phyloP scores from a whole-genome alignment of 2,888 invertebrate genomes.

The Orchesella flavescens region DNA sequence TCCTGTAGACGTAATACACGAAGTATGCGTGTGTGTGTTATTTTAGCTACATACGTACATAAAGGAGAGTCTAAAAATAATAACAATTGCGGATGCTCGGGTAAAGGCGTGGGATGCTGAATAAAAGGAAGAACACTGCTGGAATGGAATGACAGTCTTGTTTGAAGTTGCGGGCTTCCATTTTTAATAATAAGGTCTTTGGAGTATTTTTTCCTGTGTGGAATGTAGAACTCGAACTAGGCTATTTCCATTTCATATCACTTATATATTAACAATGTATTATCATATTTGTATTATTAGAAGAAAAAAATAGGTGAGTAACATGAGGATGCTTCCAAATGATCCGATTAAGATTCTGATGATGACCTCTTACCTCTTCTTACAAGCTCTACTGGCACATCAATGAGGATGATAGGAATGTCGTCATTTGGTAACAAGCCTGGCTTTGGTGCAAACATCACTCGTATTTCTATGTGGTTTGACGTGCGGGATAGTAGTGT shows the following conservation, averaged over 20 bases:
- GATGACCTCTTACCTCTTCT: slow-evolving; percentile 22
- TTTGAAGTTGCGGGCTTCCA: too few relatives aligned
- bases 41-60: too few relatives aligned
- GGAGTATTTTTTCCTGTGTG: slow-evolving; percentile 22
- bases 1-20: background rate
- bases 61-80: background rate
- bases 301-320: background rate
- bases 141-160: background rate
- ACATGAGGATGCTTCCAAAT: slow-evolving; percentile 10
- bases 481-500: too few relatives aligned
- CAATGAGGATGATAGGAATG: background rate
- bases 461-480: too few relatives aligned
- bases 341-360: slow-evolving; percentile 49
- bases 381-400: slow-evolving; percentile 35
- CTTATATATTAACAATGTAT: slow-evolving; percentile 12
- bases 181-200: slow-evolving; percentile 47
- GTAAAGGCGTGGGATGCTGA: background rate
- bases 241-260: background rate
- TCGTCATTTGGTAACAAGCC: background rate
- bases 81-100: background rate
- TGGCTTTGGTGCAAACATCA: too few relatives aligned
- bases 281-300: slow-evolving; percentile 1
- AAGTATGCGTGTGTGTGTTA: background rate
- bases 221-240: background rate
- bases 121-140: background rate